Percentiles rank a stretch among this genome's conserved stretches.
Conservation (phyloP, 2,888 invertebrate species). For the Hypselothyrea guttata region DNA sequence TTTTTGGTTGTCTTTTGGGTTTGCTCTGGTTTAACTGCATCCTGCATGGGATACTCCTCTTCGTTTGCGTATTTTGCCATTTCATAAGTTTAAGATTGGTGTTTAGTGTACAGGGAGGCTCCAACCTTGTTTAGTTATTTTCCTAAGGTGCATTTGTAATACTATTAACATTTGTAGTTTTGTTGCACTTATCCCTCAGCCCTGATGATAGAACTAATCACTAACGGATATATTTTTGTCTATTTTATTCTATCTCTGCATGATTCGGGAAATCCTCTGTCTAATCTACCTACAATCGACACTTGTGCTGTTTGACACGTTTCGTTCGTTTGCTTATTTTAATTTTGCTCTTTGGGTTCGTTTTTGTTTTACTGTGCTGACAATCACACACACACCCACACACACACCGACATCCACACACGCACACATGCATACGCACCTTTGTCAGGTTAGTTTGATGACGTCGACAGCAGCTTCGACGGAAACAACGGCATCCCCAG, state of each 20-base stretch:
- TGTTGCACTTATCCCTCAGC: neutral
- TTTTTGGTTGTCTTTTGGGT: no score
- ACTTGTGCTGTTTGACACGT: constrained; percentile 25
- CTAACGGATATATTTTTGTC: constrained; percentile 52
- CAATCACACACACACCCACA: constrained; percentile 13
- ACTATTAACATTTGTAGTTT: neutral
- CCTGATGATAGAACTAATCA: constrained; percentile 25
- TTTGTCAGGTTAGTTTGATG: constrained; percentile 82
- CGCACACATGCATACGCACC: constrained; percentile 37
- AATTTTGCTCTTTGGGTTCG: constrained; percentile 58
- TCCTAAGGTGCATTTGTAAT: no score
- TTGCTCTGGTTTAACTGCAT: no score
- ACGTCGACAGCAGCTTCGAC: constrained; percentile 78
- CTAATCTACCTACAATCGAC: constrained; percentile 30
- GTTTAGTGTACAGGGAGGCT: no score
- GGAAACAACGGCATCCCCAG: constrained; percentile 51
- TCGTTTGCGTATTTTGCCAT: no score
- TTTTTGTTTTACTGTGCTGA: constrained; percentile 26
- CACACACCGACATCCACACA: constrained; percentile 18
- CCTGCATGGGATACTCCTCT: no score
- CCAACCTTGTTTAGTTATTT: neutral
- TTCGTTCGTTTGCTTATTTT: constrained; percentile 62
- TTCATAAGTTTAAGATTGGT: no score
- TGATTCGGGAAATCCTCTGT: constrained; percentile 12
- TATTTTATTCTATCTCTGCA: constrained; percentile 26